Conservation (phyloP, 2,797 vertebrate species). For the Sebastes umbrosus region DNA sequence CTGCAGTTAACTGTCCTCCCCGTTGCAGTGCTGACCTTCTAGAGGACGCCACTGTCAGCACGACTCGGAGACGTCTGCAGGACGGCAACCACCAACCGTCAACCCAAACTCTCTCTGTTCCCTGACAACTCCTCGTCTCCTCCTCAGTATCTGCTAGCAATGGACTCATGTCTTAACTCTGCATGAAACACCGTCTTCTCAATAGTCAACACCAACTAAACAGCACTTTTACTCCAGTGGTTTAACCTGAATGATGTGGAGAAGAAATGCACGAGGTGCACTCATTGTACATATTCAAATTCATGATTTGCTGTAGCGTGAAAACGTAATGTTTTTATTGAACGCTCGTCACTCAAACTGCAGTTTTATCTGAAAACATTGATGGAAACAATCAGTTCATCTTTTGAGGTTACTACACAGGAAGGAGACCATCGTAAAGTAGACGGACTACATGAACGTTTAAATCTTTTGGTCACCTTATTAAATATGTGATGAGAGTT, state of each 20-base stretch:
- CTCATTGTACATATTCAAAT: background rate
- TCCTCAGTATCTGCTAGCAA: constrained; percentile 31
- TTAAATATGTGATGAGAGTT: background rate
- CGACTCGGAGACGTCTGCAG: background rate
- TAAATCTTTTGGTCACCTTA: background rate
- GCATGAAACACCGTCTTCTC: constrained; percentile 30
- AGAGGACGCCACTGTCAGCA: constrained; percentile 24
- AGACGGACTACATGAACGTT: constrained; percentile 8
- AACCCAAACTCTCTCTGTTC: background rate
- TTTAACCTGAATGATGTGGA: background rate
- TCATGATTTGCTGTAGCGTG: background rate
- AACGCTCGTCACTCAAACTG: background rate
- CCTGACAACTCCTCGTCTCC: background rate
- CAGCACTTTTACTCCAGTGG: background rate
- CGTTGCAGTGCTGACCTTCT: constrained; percentile 75
- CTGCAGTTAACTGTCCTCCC: constrained; percentile 56
- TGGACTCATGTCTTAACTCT: constrained; percentile 32
- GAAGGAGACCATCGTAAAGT: background rate
- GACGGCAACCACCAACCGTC: background rate
- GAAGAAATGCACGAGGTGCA: background rate
- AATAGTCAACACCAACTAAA: background rate
- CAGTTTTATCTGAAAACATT: background rate
- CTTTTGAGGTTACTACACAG: background rate
- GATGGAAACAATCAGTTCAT: background rate
- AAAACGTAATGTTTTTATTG: background rate